Evolutionary conservation across 2,797 vertebrate species (phyloP), one percentile per base, ranked within the genome.

Genomic region (Coilia nasus): DNA sequence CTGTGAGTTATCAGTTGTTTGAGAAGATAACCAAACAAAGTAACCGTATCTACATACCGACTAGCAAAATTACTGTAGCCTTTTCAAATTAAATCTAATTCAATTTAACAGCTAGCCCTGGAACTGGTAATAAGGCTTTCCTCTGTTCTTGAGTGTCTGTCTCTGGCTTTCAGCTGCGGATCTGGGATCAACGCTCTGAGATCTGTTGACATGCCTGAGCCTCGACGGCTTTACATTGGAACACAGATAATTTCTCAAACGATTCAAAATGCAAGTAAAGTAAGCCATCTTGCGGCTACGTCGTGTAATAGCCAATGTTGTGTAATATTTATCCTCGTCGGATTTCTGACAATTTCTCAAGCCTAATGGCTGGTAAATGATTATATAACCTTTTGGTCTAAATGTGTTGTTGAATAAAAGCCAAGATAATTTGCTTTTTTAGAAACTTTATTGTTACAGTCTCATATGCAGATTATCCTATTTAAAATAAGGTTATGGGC

Each of bases 101-200:
- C 35, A 44, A 21, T 21, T 59, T 44, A 31, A 78, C 71, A 15
- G 17, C 17, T 75, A 41, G 71, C 35, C 71, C 71, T 78, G 71
- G 71, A 31, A 78, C 71, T 31, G 15, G 14, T 41, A 35, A 41
- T 41, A 31, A 6, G 7, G 12, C 67, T 15, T 35, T 9, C 71
- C 31, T 78, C 31, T 78, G 71, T 78, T 41, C 71, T 35, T 15
- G 50, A 35, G 64, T 75, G 71, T 78, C 71, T 78, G 35, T 35
- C 35, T 44, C 25, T 28, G 15, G 50, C 50, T 9, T 54, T 54
- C 50, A 78, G 41, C 35, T 78, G 71, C 71, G 71, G 71, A 31
- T 75, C 67, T 31, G 14, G 67, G 28, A 78, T 78, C 67, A 35
- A 15, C 14, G 28, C 28, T 75, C 71, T 78, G 71, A 78, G 31